Conservation (phyloP, 2,797 vertebrate genomes). For the Hybognathus amarus region DNA sequence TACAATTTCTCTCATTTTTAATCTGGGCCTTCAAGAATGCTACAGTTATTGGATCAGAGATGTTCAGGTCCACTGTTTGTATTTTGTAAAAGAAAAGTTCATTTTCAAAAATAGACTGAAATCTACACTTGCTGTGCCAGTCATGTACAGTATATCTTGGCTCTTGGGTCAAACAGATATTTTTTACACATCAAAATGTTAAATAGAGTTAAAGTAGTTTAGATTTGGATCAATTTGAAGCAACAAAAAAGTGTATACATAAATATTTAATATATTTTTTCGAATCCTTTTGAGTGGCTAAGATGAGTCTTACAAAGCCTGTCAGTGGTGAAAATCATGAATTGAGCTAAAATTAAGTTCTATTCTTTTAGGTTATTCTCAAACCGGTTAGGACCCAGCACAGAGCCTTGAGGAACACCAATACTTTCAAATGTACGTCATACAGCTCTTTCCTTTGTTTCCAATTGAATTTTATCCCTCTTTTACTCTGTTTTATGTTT, state of each 20-base stretch:
- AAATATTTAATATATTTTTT: slow-evolving; percentile 40
- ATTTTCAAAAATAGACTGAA: neutral
- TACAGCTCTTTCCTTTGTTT: slow-evolving; percentile 12
- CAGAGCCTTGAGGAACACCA: slow-evolving; percentile 68
- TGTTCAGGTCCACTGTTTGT: slow-evolving; percentile 3
- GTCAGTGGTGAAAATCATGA: neutral
- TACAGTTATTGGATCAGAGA: neutral
- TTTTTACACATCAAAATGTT: slow-evolving; percentile 23
- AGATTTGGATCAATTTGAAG: slow-evolving; percentile 24
- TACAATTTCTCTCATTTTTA: neutral
- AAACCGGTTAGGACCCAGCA: neutral
- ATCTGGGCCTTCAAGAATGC: neutral
- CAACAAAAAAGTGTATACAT: neutral
- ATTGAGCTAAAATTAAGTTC: neutral
- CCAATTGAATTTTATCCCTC: slow-evolving; percentile 12
- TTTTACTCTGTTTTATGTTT: slow-evolving; percentile 38
- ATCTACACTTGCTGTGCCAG: slow-evolving; percentile 2
- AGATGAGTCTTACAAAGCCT: neutral
- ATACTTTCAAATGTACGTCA: slow-evolving; percentile 26
- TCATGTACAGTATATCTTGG: neutral
- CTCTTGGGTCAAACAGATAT: slow-evolving; percentile 2
- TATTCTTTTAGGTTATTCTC: slow-evolving; percentile 12
- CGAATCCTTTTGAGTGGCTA: slow-evolving; percentile 13
- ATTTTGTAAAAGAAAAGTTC: neutral
- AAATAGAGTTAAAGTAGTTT: neutral